These are phyloP conservation scores for Gallinago undulata DNA, from an alignment of 2,113 vertebrate species.

Conservation along the genomic window DNA sequence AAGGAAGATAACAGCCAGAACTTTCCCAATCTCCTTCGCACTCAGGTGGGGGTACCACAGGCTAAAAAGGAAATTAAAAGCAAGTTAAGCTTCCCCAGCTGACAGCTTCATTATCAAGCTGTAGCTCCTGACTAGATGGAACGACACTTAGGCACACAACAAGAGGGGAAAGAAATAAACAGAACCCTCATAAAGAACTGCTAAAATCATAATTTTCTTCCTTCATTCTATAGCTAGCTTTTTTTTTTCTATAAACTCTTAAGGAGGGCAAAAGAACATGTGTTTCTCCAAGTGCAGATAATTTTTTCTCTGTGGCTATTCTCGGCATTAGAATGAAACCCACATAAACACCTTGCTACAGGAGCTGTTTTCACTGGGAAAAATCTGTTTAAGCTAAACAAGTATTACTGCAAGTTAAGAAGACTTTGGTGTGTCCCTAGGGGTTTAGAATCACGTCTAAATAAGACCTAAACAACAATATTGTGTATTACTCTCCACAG, in stretches of 20 bases:
- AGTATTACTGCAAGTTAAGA: neutral
- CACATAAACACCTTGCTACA: neutral
- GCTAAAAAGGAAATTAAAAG: neutral
- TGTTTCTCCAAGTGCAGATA: neutral
- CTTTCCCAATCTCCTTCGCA: neutral
- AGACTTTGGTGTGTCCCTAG: neutral
- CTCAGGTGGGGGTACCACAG: neutral
- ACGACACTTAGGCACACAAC: neutral
- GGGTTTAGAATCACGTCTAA: slow-evolving; percentile 18
- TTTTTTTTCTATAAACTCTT: neutral
- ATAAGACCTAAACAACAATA: slow-evolving; percentile 37
- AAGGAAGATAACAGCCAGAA: neutral
- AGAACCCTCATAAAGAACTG: neutral
- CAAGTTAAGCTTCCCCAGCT: neutral
- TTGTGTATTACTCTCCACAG: neutral
- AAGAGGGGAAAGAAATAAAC: neutral
- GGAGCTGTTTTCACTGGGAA: neutral
- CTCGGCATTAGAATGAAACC: neutral
- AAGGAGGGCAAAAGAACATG: neutral
- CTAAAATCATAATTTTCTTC: neutral
- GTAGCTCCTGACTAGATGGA: neutral
- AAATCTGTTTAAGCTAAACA: neutral
- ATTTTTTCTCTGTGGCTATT: neutral
- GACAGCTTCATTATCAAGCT: neutral
- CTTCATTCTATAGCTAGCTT: neutral